These are phyloP conservation scores for Whitmania pigra DNA, from an alignment of 1,140 invertebrate species.

Conservation along the genomic window DNA sequence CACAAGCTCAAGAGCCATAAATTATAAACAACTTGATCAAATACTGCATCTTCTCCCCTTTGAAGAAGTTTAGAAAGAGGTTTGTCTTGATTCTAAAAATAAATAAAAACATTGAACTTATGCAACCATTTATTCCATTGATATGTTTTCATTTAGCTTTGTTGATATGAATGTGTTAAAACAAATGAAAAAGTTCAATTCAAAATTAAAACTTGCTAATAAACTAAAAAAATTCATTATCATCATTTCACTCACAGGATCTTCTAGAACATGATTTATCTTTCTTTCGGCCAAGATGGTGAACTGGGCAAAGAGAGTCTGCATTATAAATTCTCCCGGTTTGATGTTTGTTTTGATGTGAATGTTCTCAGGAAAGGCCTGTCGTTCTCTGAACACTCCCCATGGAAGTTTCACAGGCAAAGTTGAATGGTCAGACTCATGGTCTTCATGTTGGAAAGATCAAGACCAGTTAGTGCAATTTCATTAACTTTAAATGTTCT, in stretches of 20 bases:
- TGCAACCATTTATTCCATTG: neutral
- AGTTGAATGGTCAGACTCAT: slow-evolving; percentile 10
- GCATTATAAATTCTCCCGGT: slow-evolving; percentile 74
- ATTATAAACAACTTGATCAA: slow-evolving; percentile 59
- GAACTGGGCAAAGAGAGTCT: slow-evolving; percentile 83
- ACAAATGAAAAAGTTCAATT: neutral
- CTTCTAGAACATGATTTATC: slow-evolving; percentile 87
- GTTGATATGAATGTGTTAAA: neutral
- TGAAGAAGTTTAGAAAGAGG: slow-evolving; percentile 81
- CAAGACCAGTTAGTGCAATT: too few relatives aligned
- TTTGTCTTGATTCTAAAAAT: slow-evolving; percentile 51
- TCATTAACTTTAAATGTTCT: too few relatives aligned
- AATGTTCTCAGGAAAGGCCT: slow-evolving; percentile 21
- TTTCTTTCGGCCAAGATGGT: slow-evolving; percentile 82
- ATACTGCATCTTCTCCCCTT: slow-evolving; percentile 80
- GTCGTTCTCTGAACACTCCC: slow-evolving; percentile 26
- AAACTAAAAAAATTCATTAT: too few relatives aligned
- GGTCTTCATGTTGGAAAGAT: neutral
- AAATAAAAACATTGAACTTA: slow-evolving; percentile 7
- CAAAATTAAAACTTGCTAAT: neutral
- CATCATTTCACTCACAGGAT: slow-evolving; percentile 49
- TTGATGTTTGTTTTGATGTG: slow-evolving; percentile 16
- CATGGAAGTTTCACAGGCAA: slow-evolving; percentile 28
- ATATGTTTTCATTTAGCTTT: too few relatives aligned
- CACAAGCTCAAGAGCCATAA: neutral